Evolutionary conservation across 2,888 invertebrate genomes (phyloP), one percentile per base, ranked within the genome.

Genomic region (Rhodophaea formosa): DNA sequence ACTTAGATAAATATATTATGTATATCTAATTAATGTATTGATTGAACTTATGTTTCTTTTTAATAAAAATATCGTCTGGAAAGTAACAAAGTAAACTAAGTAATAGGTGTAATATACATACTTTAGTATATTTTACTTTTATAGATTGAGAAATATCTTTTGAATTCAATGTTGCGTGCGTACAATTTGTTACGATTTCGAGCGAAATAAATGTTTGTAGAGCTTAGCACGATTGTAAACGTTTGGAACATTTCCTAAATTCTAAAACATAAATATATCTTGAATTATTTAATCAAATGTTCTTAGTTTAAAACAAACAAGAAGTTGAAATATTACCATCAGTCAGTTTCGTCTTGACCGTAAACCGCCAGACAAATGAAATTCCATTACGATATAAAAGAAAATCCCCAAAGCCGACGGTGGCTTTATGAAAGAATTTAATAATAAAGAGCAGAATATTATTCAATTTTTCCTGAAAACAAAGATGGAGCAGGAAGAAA

Each of bases 351-450:
- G 70, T 70, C 72, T 65, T 67, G 65, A 69, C 70, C 63, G 67
- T 70, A 64, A 77, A 79, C 76, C 77, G 64, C 76, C 79, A 84
- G 78, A 84, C 80, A 84, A 84, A 87, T 86, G 79, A 84, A 86
- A 87, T 87, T 84, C 82, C 80, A 84, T 86, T 84, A 85, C 75
- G 79, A 82, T 86, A 88, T 86, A 86, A 85, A 86, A 86, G 78
- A 75, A 83, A 86, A 85, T 82, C 85, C 82, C 82, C 69, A 80
- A 86, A 88, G 82, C 82, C 79, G 71, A 73, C 75, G 75, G 79
- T 80, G 80, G 84, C 82, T 85, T 88, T 84, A 86, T 84, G 80
- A 86, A 86, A 83, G 82, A 88, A 87, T 87, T 87, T 88, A 84
- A 85, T 88, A 85, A 86, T 86, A 86, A 85, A 84, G 84, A 83